phyloP scores from a whole-genome alignment of 2,113 vertebrate genomes.

The Equus quagga region DNA sequence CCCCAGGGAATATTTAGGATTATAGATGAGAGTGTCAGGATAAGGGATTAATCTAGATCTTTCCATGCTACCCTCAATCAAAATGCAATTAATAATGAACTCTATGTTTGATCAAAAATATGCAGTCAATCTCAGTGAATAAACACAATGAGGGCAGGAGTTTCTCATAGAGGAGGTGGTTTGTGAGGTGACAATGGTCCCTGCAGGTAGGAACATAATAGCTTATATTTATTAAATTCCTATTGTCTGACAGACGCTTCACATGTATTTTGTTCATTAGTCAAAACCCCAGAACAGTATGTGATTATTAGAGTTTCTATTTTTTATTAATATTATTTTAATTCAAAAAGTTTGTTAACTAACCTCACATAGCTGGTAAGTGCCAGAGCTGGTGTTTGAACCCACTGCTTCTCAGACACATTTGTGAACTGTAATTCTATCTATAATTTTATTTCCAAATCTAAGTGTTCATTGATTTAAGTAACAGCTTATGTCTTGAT shows the following conservation, averaged over 20 bases:
- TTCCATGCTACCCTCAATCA: conserved; percentile 66
- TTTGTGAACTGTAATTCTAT: not conserved
- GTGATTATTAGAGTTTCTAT: not conserved
- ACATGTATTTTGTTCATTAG: not conserved
- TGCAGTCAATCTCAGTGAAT: conserved; percentile 55
- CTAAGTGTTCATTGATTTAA: conserved; percentile 41
- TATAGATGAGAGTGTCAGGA: conserved; percentile 62
- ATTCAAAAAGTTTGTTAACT: not conserved
- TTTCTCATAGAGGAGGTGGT: conserved; percentile 33
- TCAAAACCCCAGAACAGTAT: not conserved
- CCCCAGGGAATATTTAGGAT: conserved; percentile 61
- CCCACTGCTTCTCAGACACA: not conserved
- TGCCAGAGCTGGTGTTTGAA: not conserved
- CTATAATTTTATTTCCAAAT: conserved; percentile 43
- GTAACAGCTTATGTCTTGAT: not conserved
- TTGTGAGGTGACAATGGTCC: conserved; percentile 24
- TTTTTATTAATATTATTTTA: conserved; percentile 54
- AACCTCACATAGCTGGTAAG: not conserved
- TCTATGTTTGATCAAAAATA: conserved; percentile 37
- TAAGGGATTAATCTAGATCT: conserved; percentile 66
- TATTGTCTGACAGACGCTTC: not conserved
- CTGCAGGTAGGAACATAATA: conserved; percentile 12
- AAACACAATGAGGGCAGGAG: conserved; percentile 54
- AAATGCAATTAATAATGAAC: conserved; percentile 73
- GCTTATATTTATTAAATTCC: conserved; percentile 48